A percentile compares a stretch with the other conserved stretches of the same genome.
Conservation (phyloP, 2,113 vertebrate species). For the Cranoglanis bouderius region DNA sequence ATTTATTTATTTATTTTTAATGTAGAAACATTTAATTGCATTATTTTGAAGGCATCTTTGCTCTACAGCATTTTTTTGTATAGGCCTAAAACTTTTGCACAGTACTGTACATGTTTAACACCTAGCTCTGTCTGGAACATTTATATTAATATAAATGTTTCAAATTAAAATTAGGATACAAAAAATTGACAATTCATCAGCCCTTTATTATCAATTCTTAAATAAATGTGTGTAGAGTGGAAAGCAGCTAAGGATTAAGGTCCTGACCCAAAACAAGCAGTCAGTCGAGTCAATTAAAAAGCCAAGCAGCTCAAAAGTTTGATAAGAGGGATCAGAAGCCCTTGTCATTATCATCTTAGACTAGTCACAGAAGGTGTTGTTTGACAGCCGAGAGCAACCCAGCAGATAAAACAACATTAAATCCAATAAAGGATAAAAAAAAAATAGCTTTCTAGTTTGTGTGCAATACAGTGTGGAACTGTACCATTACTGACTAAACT, state of each 20-base stretch:
- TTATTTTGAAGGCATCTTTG: too few relatives aligned
- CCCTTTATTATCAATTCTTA: not conserved
- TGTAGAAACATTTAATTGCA: too few relatives aligned
- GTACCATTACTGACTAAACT: not conserved
- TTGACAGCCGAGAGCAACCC: not conserved
- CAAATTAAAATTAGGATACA: too few relatives aligned
- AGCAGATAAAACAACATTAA: not conserved
- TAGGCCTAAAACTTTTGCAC: too few relatives aligned
- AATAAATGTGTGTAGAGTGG: not conserved
- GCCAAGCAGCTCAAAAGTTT: not conserved
- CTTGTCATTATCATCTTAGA: not conserved
- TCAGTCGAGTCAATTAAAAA: not conserved
- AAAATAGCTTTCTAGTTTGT: not conserved
- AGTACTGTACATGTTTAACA: not conserved
- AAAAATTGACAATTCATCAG: not conserved
- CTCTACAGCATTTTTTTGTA: too few relatives aligned
- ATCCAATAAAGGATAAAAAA: not conserved
- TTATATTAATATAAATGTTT: not conserved
- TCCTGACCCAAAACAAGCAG: not conserved
- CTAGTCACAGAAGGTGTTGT: not conserved
- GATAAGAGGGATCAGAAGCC: not conserved
- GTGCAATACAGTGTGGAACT: not conserved
- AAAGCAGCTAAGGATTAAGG: too few relatives aligned
- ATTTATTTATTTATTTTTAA: too few relatives aligned
- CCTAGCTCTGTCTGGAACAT: not conserved